Evolutionary conservation across 2,113 vertebrate genomes (phyloP).

Genomic region (Hystrix brachyura): DNA sequence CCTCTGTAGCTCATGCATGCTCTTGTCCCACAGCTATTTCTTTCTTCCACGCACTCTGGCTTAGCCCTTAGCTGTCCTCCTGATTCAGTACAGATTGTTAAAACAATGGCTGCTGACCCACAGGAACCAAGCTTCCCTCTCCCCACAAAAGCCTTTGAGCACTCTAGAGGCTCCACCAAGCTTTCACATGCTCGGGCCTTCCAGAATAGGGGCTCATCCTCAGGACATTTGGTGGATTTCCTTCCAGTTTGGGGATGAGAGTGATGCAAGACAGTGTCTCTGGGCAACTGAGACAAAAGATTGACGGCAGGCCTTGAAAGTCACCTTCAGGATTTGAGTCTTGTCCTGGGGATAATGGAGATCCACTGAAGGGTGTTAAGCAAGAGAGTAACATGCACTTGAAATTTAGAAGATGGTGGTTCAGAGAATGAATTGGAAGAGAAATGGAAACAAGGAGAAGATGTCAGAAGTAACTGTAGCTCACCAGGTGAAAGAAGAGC

Average conservation of each 20-base stretch:
- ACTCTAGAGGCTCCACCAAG: background rate
- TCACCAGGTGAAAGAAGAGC: background rate
- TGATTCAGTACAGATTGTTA: background rate
- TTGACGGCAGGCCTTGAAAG: background rate
- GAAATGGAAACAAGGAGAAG: background rate
- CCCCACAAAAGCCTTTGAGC: background rate
- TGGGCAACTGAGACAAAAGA: background rate
- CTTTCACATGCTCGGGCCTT: background rate
- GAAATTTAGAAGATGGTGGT: background rate
- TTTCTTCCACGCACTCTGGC: background rate
- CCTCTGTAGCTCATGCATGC: background rate
- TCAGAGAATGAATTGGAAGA: background rate
- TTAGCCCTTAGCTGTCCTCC: background rate
- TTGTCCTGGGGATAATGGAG: background rate
- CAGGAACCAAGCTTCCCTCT: background rate
- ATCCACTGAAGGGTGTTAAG: background rate
- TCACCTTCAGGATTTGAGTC: background rate
- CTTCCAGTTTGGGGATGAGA: background rate
- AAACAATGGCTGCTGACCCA: background rate
- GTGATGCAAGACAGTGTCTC: accelerated
- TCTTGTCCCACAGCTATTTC: background rate
- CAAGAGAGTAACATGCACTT: background rate
- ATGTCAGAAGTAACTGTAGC: background rate
- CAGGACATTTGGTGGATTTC: background rate
- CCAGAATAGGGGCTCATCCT: background rate